Evolutionary conservation across 2,888 invertebrate species (phyloP), one percentile per base, ranked within the genome.

Genomic region (Megamerina dolium): DNA sequence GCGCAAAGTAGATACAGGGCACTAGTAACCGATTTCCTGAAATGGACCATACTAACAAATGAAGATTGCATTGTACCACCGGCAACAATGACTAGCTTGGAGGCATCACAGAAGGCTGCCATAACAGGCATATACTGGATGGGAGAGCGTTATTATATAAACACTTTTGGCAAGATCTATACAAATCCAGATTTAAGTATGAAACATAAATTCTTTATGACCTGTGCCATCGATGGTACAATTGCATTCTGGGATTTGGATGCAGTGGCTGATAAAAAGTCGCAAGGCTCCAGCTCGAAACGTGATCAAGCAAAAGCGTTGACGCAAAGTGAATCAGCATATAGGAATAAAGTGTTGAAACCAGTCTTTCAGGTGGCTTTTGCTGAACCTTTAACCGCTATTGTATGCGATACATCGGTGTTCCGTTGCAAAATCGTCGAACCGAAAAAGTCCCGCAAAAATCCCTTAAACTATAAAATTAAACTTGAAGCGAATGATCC

Each of bases 211-310:
- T 84, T 82, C 57, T 83, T 87, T 59, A 64, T 81, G 3, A 80
- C 83, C 1, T 75, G 77, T 19, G 77, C 82, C 19, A 73, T 78
- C 49, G 87, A 87, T 61, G 85, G 86, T 1, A 75, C 71, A 1
- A 73, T 87, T 35, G 73, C 81, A 30, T 78, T 85, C 59, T 87
- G 87, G 86, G 80, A 83, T 69, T 68, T 87, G 37, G 77, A 80
- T 5, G 50, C 54, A 0, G 48, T 50, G 3, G 18, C 23, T 3
- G 43, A 52, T 31, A 58, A 57, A 23, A 57, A 50, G 20, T 36
- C 38, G 5, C 38, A 37, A 18, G 49, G 45, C 1, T 37, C 41
- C 12, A 41, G 45, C 0, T 29, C 43, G 16, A 35, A 41, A 20
- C 52, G 55, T 3, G 52, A 57, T 40, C 70, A 77, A 40, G 83